Percentiles rank a stretch among this genome's conserved stretches.
phyloP scores from a whole-genome alignment of 1,140 invertebrate species.

The Homarus americanus region DNA sequence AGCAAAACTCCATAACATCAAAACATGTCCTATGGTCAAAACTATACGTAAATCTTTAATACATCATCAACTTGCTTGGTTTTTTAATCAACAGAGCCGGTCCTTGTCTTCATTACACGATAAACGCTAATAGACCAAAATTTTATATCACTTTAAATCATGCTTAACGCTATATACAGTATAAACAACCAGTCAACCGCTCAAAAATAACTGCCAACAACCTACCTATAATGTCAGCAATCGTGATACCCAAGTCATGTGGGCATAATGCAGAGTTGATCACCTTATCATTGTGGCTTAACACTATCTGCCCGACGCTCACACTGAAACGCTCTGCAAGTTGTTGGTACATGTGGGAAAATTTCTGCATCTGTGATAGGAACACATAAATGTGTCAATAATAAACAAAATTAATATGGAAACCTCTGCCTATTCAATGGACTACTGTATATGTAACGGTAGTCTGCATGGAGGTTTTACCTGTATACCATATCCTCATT shows the following conservation, averaged over 20 bases:
- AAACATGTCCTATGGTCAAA: neutral
- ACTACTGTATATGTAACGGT: no score
- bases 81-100: no score
- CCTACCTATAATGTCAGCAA: constrained; percentile 24
- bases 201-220: neutral
- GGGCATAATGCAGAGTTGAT: constrained; percentile 1
- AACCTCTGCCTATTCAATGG: no score
- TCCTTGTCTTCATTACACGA: no score
- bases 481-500: no score
- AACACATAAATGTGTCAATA: neutral
- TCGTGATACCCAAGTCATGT: neutral
- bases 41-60: no score
- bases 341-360: constrained; percentile 6
- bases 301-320: constrained; percentile 14
- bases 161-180: no score
- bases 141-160: no score
- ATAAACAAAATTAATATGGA: no score
- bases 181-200: neutral
- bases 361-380: constrained; percentile 10
- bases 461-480: no score
- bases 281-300: constrained; percentile 7
- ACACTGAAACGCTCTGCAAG: constrained; percentile 14
- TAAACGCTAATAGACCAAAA: no score
- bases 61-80: neutral
- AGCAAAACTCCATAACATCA: neutral